Evolutionary conservation across 2,113 vertebrate genomes (phyloP), one percentile per base, ranked within the genome.

Genomic region (Caranx ignobilis): DNA sequence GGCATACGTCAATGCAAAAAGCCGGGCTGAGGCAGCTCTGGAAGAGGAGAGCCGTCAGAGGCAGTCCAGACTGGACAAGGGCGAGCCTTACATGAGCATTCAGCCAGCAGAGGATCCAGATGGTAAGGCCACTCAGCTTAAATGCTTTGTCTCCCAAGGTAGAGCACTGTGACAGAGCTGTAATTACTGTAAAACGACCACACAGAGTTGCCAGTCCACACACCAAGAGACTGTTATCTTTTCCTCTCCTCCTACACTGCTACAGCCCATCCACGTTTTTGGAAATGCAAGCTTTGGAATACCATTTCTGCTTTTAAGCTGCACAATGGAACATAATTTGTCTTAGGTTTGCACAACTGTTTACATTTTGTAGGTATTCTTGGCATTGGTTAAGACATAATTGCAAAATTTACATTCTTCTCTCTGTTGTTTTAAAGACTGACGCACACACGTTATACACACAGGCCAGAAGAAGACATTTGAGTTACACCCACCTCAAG

Each of bases 41-140:
- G 98, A 99, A 48, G 98, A 99, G 84, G 98, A 99, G 86, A 99
- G 97, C 88, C 95, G 98, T 6, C 98, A 99, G 87, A 94, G 98
- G 73, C 98, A 99, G 95, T 99, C 98, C 2, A 96, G 97, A 76
- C 96, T 99, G 92, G 98, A 99, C 93, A 99, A 99, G 50, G 97
- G 97, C 0, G 98, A 99, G 74, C 97, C 97, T 0, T 99, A 99
- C 91, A 98, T 99, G 97, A 99, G 97, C 71, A 99, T 99, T 69
- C 97, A 99, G 91, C 98, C 98, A 0, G 98, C 98, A 0, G 98
- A 99, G 79, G 98, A 99, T 74, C 98, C 98, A 6, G 98, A 99
- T 19, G 98, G 98, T 99, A 94, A 96, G 91, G 59, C 73, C 65
- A 48, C 70, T 77, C 69, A 13, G 63, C 63, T 75, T 75, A 75